A percentile compares a stretch with the other conserved stretches of the same genome.
Evolutionary conservation across 1,140 invertebrate genomes (phyloP).

Genomic region (Dryas iulia): DNA sequence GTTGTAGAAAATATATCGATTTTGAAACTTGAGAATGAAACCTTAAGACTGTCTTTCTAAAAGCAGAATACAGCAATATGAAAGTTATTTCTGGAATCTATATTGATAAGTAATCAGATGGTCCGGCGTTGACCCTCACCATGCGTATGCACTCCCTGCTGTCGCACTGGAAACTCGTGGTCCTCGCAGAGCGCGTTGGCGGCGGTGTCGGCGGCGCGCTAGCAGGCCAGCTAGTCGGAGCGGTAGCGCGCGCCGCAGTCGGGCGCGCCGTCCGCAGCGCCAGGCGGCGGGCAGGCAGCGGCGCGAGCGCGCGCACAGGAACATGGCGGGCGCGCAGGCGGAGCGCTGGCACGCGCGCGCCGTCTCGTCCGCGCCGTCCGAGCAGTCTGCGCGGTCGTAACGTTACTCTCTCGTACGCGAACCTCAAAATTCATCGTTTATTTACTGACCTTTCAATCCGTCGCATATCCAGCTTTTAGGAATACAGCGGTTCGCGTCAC

Average conservation of each 20-base stretch:
- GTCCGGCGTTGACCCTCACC: conserved; percentile 59
- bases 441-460: conserved; percentile 82
- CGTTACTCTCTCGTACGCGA: not conserved
- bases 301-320: conserved; percentile 86
- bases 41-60: no score
- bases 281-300: conserved; percentile 89
- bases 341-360: conserved; percentile 51
- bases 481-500: conserved; percentile 86
- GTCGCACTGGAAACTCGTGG: conserved; percentile 51
- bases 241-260: conserved; percentile 83
- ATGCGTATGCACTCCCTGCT: conserved; percentile 80
- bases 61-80: no score
- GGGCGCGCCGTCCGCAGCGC: conserved; percentile 78
- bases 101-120: no score
- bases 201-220: no score
- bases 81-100: no score
- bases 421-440: not conserved
- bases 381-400: conserved; percentile 40
- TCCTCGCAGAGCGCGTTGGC: conserved; percentile 81
- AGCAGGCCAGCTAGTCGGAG: conserved; percentile 89
- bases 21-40: no score
- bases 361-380: conserved; percentile 63
- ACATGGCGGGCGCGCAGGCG: conserved; percentile 87
- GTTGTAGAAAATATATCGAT: no score
- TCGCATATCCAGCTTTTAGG: conserved; percentile 90